Percentiles rank a stretch among this genome's conserved stretches.
Evolutionary conservation across 2,113 vertebrate species (phyloP).

Genomic region (Lota lota): DNA sequence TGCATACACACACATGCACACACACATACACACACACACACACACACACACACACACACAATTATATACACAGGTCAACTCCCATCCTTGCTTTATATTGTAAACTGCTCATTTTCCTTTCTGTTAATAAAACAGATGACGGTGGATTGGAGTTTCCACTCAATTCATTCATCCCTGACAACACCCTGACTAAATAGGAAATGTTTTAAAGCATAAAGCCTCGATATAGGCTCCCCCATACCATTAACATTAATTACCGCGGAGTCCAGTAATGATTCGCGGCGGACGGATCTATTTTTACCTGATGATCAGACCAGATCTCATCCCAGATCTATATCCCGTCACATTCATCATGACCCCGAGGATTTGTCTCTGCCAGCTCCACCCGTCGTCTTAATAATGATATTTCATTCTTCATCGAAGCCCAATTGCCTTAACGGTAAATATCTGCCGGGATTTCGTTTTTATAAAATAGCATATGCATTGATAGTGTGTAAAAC

Average conservation of each 20-base stretch:
- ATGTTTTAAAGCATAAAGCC: slow-evolving; percentile 58
- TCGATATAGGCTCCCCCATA: slow-evolving; percentile 16
- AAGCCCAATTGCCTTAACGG: slow-evolving; percentile 5
- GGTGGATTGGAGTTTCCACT: background rate
- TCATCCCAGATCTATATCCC: slow-evolving; percentile 69
- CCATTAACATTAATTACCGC: slow-evolving; percentile 70
- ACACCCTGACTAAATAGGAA: slow-evolving; percentile 31
- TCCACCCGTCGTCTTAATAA: slow-evolving; percentile 37
- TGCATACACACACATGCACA: no score
- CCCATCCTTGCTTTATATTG: background rate
- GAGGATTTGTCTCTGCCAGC: slow-evolving; percentile 68
- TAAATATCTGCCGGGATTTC: no score
- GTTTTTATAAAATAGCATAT: no score
- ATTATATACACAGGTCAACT: background rate
- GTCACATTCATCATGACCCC: slow-evolving; percentile 69
- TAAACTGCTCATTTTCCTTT: background rate
- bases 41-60: background rate
- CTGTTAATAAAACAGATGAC: background rate
- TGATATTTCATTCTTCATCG: slow-evolving; percentile 44
- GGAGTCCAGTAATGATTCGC: slow-evolving; percentile 64
- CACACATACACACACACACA: background rate
- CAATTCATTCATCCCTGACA: slow-evolving; percentile 27
- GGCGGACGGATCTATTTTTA: slow-evolving; percentile 75
- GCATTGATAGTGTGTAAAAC: no score
- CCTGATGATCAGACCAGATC: slow-evolving; percentile 68